These are phyloP conservation scores for Macquaria australasica DNA, from an alignment of 2,113 vertebrate species.

Conservation along the genomic window DNA sequence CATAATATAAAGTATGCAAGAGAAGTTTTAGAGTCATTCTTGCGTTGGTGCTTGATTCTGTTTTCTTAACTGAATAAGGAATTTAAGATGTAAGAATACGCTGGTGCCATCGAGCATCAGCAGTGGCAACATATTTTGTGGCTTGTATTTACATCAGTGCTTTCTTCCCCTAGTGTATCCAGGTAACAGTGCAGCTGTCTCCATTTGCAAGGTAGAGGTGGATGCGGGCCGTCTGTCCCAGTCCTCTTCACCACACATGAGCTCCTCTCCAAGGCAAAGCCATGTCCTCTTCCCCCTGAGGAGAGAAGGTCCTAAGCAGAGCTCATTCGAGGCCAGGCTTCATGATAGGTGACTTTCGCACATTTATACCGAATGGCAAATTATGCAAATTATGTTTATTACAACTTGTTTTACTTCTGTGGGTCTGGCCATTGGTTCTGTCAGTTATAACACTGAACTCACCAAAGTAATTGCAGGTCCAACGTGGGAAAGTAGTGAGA, in stretches of 20 bases:
- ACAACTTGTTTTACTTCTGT: no score
- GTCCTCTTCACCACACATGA: slow-evolving; percentile 27
- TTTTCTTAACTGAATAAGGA: background rate
- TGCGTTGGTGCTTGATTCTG: background rate
- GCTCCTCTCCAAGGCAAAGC: slow-evolving; percentile 24
- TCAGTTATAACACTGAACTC: no score
- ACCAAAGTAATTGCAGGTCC: no score
- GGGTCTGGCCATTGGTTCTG: no score
- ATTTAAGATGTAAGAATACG: background rate
- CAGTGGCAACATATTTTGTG: background rate
- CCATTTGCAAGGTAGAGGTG: slow-evolving; percentile 58
- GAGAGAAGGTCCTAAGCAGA: slow-evolving; percentile 29
- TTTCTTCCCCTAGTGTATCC: background rate
- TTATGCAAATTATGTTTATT: background rate
- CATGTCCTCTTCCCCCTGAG: slow-evolving; percentile 21
- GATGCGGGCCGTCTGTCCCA: slow-evolving; percentile 5
- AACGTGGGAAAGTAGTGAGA: background rate
- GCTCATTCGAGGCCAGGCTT: slow-evolving; percentile 32
- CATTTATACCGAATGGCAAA: background rate
- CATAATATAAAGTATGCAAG: background rate
- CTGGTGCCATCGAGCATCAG: background rate
- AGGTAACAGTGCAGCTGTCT: slow-evolving; percentile 16
- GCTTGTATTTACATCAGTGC: background rate
- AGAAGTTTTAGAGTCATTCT: background rate
- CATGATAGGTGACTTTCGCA: slow-evolving; percentile 55